Evolutionary conservation across 2,888 invertebrate species (phyloP).

Genomic region (Arge pagana): DNA sequence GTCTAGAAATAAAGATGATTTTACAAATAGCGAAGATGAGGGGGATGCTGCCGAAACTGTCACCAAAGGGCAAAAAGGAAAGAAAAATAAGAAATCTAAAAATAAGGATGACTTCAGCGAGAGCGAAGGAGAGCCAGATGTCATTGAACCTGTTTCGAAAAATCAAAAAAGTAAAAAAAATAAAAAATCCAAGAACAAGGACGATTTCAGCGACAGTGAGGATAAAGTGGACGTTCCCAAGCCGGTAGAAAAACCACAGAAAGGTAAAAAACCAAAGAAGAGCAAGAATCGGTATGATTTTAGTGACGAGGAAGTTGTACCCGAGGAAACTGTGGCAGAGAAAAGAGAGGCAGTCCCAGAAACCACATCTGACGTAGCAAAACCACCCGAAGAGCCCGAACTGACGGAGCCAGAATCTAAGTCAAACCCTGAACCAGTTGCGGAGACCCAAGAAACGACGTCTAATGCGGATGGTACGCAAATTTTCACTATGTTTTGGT

Average conservation of each 20-base stretch:
- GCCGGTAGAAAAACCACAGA: neutral
- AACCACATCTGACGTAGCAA: no score
- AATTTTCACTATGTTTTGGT: no score
- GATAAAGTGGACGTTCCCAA: neutral
- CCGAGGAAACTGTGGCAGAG: no score
- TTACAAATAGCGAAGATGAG: constrained; percentile 16
- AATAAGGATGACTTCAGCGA: constrained; percentile 2
- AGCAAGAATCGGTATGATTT: constrained; percentile 2
- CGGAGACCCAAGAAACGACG: no score
- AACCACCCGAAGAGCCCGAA: no score
- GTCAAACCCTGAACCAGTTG: no score
- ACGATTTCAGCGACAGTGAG: constrained; percentile 1
- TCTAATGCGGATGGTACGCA: no score
- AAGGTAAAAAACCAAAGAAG: constrained; percentile 14
- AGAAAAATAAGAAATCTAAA: constrained; percentile 12
- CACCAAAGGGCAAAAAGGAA: constrained; percentile 1
- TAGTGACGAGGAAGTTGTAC: neutral
- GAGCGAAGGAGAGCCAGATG: neutral
- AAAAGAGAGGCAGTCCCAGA: no score
- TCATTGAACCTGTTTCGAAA: constrained; percentile 2
- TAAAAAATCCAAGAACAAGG: constrained; percentile 4
- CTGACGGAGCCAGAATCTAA: no score
- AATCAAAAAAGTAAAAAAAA: constrained; percentile 10
- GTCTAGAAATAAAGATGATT: constrained; percentile 25
- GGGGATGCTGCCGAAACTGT: neutral